Evolutionary conservation across 1,140 invertebrate genomes (phyloP), one percentile per base, ranked within the genome.

Genomic region (Pemphigus obesinymphae): DNA sequence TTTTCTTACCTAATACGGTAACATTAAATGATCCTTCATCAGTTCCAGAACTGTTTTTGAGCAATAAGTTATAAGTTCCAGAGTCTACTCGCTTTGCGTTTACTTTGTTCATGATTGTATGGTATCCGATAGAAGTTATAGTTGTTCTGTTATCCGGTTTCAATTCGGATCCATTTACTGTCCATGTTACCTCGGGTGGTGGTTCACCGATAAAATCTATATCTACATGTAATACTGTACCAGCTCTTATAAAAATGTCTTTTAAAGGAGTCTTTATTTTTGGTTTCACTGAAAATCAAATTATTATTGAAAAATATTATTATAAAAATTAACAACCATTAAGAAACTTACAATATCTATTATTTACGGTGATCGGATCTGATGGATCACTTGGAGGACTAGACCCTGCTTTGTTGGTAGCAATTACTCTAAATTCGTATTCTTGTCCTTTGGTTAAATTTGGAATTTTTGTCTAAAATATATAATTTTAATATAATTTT

Each of bases 391-490:
- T 97, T 10, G 97, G 96, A 87, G 98, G 95, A 63, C 97, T 97
- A 85, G 94, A 93, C 48, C 98, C 98, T 68, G 96, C 97, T 85
- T 95, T 92, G 88, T 99, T 99, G 4, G 95, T 92, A 31, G 98
- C 97, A 85, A 96, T 94, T 0, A 99, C 91, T 84, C 98, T 90
- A 90, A 99, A 99, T 87, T 98, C 96, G 87, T 99, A 99, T 86
- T 97, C 95, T 87, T 97, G 94, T 43, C 96, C 96, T 87, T 97
- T 95, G 3, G 91, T 93, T 43, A 99, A 88, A 86, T 97, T 95
- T 68, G 94, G 93, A 55, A 98, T 94, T 76, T 92, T 92, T 50
- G 92, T 92, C 85, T 91, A 50, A 17, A 85, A 63, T 10, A 26
- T 1, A n/a, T n/a, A n/a, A n/a, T n/a, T n/a, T n/a, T n/a, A n/a